Base-by-base conservation (phyloP, 2,888 invertebrate genomes). In the Chloroclystis v-ata region DNA sequence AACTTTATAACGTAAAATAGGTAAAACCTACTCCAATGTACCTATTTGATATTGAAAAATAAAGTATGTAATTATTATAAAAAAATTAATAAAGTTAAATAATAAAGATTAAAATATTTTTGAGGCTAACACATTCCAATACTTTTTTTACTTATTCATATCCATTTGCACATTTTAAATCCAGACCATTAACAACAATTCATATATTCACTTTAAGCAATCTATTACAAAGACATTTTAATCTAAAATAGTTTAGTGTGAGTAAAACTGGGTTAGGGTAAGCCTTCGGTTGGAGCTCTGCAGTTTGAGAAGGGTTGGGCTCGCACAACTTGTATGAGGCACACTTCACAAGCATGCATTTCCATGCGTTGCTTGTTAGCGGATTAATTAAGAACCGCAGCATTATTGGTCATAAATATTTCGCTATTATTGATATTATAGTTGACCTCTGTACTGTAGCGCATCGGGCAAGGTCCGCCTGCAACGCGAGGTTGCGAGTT, bases 291-390 rank as follows among this genome's bases (percentile, higher is more conserved):
- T 65, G 59, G 54, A 55, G 55, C 59, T 57, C 59, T 67, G 39
- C 52, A 67, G 68, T 68, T 71, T 70, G 71, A 73, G 65, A 67
- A 71, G 72, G 75, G 74, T 75, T 60, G 63, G 60, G 58, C 65
- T 66, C 59, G 52, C 60, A 56, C 59, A 68, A 75, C 60, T 73
- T 74, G 65, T 73, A 69, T 75, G 67, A 73, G 66, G 63, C 59
- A 59, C 60, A 62, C 60, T 61, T 55, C 56, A 56, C 49, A 37
- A 53, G 48, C 55, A 54, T 65, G 65, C 65, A 64, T 63, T 70
- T 64, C 61, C 55, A 63, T 59, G 61, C 52, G 47, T 49, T 44
- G 30, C 24, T 39, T 26, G 28, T 33, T 42, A 28, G 16, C 16
- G 33, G 37, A 42, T 41, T 52, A 52, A 35, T 33, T 33, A 11